Evolutionary conservation across 2,888 invertebrate genomes (phyloP).

Genomic region (Dendrolimus houi): DNA sequence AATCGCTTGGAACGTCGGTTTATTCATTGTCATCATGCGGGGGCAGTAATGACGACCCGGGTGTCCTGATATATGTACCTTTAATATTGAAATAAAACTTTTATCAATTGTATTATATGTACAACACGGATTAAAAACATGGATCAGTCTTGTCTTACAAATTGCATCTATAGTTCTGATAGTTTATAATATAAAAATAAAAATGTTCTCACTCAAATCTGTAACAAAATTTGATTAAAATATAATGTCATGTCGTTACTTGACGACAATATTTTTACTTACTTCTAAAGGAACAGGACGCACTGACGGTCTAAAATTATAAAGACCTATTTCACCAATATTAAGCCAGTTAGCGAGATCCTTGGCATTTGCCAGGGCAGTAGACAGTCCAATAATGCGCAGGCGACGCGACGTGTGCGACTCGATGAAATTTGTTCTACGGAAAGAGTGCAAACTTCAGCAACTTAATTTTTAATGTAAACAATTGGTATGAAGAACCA

Average conservation of each 20-base stretch:
- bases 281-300: constrained; percentile 96
- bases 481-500: no score
- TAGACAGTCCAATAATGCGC: constrained; percentile 96
- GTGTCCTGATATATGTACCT: constrained; percentile 93
- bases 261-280: constrained; percentile 3
- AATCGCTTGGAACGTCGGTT: constrained; percentile 97
- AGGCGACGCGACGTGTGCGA: constrained; percentile 89
- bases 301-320: constrained; percentile 98
- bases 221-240: no score
- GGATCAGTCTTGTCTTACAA: no score
- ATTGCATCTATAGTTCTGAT: no score
- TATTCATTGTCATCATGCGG: constrained; percentile 99
- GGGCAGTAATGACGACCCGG: constrained; percentile 99
- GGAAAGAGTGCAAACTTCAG: constrained; percentile 6
- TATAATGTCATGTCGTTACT: no score
- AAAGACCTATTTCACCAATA: constrained; percentile 92
- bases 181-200: no score
- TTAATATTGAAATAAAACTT: not conserved
- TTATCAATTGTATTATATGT: no score
- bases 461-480: not conserved
- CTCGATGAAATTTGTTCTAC: constrained; percentile 95
- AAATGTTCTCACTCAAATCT: no score
- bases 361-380: constrained; percentile 97
- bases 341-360: constrained; percentile 98
- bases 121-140: no score